Evolutionary conservation across 2,888 invertebrate species (phyloP).

Genomic region (Drosophila greeni): DNA sequence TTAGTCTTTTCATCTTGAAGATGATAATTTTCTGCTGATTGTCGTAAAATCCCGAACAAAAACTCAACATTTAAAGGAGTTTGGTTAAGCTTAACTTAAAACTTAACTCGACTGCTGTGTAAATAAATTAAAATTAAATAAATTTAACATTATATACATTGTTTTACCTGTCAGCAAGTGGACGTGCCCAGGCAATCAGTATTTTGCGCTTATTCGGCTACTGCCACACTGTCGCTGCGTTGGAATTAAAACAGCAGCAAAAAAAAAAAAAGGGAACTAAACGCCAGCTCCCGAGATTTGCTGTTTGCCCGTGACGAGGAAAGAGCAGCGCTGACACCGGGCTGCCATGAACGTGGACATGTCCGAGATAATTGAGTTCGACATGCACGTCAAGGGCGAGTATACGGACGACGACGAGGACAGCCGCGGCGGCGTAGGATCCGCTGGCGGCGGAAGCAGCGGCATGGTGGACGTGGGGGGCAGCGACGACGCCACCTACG

Average conservation of each 20-base stretch:
- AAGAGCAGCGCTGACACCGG: slow-evolving; percentile 1
- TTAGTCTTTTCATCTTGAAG: not conserved
- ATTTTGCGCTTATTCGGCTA: not conserved
- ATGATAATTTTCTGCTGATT: no score
- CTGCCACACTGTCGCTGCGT: slow-evolving; percentile 4
- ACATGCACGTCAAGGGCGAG: slow-evolving; percentile 50
- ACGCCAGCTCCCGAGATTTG: not conserved
- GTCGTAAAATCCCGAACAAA: no score
- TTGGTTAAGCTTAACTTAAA: no score
- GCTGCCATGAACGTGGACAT: slow-evolving; percentile 55
- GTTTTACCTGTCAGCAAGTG: no score
- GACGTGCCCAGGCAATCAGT: not conserved
- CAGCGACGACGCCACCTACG: slow-evolving; percentile 39
- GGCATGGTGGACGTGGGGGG: slow-evolving; percentile 22
- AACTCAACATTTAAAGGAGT: no score
- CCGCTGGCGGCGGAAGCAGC: slow-evolving; percentile 7
- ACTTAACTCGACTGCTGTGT: not conserved
- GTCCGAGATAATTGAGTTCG: slow-evolving; percentile 73
- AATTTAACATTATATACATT: no score
- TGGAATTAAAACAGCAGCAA: not conserved
- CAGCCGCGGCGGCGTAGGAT: slow-evolving; percentile 14
- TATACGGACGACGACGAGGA: slow-evolving; percentile 40
- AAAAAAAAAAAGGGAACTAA: not conserved
- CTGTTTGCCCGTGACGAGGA: not conserved
- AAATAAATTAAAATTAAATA: not conserved